Base-by-base conservation (phyloP, 1,140 invertebrate species). In the Ctenoplectra terminalis region DNA sequence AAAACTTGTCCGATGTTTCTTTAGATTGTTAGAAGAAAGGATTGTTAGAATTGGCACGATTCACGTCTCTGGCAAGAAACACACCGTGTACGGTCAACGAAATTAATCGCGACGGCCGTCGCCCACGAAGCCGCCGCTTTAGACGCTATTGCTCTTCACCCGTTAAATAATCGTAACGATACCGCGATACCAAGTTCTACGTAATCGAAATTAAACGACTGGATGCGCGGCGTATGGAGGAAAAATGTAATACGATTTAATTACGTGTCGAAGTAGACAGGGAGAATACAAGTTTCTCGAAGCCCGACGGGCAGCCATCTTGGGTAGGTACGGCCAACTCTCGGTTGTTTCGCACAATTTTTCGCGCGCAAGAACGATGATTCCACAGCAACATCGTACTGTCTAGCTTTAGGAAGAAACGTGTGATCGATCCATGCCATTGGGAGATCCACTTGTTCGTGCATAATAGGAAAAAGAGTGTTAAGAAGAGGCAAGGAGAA, bases 291-390 rank as follows among this genome's bases (percentile, higher is more conserved):
- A 69, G 69, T 83, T 83, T 89, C 86, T 89, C 86, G 87, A 88
- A 85, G 80, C 90, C 88, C 90, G 90, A 88, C 89, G 91, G 91
- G 91, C 90, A 92, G 92, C 92, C 92, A 92, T 92, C 89, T 92
- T 92, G 92, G 81, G 78, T 80, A 52, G 83, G 64, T 72, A 88
- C 73, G 70, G 75, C 61, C 72, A 80, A 80, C 66, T 82, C 74
- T 73, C 74, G 58, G 48, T 40, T 50, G 67, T 85, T 85, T 73
- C 85, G 64, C 31, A 71, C 46, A 63, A 72, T 60, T 88, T 64
- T 70, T 85, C 76, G 80, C 78, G 63, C 80, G 63, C 43, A 60
- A 56, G 26, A 43, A 64, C 50, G 17, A 43, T 43, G 11, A 40
- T 67, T 67, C 20, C 17, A 34, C 23, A 13, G 26, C 56, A 81